A percentile compares a stretch with the other conserved stretches of the same genome.
Conservation (phyloP, 2,888 invertebrate species). For the Cordilura impudica region DNA sequence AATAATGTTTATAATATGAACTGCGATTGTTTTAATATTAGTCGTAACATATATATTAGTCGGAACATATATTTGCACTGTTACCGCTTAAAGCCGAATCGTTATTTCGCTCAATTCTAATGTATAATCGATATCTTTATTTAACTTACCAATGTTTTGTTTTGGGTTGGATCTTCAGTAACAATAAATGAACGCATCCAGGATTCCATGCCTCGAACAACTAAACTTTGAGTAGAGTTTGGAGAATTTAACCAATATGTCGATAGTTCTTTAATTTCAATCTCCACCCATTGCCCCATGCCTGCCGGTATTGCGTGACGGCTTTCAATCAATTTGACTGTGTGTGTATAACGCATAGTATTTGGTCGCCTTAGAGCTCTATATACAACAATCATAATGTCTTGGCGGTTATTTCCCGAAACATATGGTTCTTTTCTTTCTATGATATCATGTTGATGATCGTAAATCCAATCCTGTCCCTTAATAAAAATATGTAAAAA, state of each 20-base stretch:
- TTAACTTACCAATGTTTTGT: conserved; percentile 78
- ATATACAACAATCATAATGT: conserved; percentile 72
- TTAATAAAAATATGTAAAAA: conserved; percentile 74
- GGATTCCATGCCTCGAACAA: conserved; percentile 84
- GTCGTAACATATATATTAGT: too few relatives aligned
- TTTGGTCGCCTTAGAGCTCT: conserved; percentile 69
- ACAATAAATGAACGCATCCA: conserved; percentile 78
- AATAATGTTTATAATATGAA: too few relatives aligned
- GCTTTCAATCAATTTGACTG: conserved; percentile 71
- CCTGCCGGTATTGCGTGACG: conserved; percentile 73
- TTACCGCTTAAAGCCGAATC: too few relatives aligned
- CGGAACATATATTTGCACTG: too few relatives aligned
- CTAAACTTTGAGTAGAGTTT: conserved; percentile 86
- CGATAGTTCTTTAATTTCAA: conserved; percentile 87
- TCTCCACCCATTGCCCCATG: conserved; percentile 82
- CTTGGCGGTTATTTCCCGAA: conserved; percentile 62
- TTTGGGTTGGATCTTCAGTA: conserved; percentile 34
- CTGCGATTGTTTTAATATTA: too few relatives aligned
- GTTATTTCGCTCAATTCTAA: too few relatives aligned
- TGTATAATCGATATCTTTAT: too few relatives aligned
- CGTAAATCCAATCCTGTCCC: conserved; percentile 74
- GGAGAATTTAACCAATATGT: conserved; percentile 88
- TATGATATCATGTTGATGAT: conserved; percentile 68
- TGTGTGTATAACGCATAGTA: conserved; percentile 70
- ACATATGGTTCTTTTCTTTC: conserved; percentile 53